Evolutionary conservation across 1,140 invertebrate species (phyloP).

Genomic region (Diabrotica undecimpunctata): DNA sequence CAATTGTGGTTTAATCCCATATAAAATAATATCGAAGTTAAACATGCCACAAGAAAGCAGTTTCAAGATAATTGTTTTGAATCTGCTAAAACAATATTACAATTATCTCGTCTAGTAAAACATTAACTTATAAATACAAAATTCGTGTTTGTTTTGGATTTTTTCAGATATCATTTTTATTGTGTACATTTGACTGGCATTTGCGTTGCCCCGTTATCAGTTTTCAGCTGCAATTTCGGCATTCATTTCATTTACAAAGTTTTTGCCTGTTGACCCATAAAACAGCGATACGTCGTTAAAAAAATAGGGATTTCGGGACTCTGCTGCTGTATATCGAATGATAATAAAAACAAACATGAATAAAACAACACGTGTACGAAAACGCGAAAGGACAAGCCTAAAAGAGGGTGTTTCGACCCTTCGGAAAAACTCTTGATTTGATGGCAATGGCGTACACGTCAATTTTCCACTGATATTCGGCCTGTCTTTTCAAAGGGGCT

Average conservation of each 20-base stretch:
- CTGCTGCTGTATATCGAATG: neutral
- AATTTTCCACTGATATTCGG: too few relatives aligned
- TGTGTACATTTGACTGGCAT: neutral
- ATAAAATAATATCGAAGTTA: too few relatives aligned
- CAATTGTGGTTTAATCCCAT: too few relatives aligned
- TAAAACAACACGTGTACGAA: neutral
- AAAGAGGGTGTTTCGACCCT: neutral
- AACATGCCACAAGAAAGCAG: too few relatives aligned
- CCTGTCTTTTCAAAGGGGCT: too few relatives aligned
- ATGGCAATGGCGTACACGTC: neutral
- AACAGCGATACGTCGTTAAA: neutral
- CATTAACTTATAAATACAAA: too few relatives aligned
- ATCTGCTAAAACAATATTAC: too few relatives aligned
- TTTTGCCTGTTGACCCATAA: neutral
- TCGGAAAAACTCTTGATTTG: neutral
- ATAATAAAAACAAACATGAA: constrained; percentile 1
- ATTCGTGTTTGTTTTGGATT: too few relatives aligned
- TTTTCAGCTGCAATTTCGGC: neutral
- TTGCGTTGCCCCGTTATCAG: neutral
- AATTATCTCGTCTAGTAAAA: too few relatives aligned
- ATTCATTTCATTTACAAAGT: neutral
- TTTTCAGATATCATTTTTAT: too few relatives aligned
- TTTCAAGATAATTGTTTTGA: too few relatives aligned
- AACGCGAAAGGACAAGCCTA: neutral
- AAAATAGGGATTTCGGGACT: neutral